Conservation (phyloP, 1,140 invertebrate species). For the Caenorhabditis brenneri region DNA sequence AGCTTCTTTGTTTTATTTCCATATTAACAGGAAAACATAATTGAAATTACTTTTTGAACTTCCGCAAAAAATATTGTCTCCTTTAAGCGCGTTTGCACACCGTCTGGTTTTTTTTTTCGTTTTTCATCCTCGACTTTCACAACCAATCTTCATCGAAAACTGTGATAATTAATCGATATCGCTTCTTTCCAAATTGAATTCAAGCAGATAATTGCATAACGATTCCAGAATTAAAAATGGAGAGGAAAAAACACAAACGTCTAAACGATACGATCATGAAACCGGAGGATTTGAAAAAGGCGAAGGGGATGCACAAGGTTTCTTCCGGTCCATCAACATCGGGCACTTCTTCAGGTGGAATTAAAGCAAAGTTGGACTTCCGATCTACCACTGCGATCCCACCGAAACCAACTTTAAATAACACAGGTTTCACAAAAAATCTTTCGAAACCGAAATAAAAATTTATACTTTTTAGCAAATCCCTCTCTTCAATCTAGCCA, state of each 20-base stretch:
- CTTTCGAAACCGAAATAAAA: neutral
- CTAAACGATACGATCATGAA: conserved; percentile 29
- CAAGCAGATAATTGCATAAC: neutral
- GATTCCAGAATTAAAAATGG: conserved; percentile 5
- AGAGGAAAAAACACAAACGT: conserved; percentile 9
- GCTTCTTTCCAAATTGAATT: neutral
- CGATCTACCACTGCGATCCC: neutral
- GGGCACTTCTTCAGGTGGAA: neutral
- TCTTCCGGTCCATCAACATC: neutral
- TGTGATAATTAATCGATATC: neutral
- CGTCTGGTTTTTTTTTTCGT: neutral
- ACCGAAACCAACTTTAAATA: neutral
- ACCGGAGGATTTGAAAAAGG: conserved; percentile 8
- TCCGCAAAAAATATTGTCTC: no score
- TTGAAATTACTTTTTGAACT: no score
- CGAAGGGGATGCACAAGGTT: neutral
- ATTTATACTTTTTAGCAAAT: neutral
- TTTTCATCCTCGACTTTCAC: neutral
- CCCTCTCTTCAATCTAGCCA: neutral
- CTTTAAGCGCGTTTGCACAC: neutral
- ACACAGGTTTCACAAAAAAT: no score
- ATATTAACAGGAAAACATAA: no score
- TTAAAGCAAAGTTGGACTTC: conserved; percentile 13
- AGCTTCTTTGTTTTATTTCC: no score
- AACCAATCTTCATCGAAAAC: neutral